A percentile compares a stretch with the other conserved stretches of the same genome.
Evolutionary conservation across 2,113 vertebrate species (phyloP).

Genomic region (Bubo blakistoni): DNA sequence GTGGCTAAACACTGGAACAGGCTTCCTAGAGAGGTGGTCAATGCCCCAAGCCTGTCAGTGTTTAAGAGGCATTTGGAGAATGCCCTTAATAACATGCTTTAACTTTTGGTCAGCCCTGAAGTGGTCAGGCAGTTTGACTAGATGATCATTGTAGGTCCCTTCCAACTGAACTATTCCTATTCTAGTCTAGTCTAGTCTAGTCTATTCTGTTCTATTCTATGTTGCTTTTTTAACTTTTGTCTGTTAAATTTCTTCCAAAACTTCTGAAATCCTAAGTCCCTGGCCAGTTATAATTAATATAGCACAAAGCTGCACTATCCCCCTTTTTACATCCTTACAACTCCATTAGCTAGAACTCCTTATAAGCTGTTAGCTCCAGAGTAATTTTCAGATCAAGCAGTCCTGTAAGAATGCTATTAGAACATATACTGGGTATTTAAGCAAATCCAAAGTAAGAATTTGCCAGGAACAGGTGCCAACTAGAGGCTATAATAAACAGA

Average conservation of each 20-base stretch:
- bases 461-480: neutral
- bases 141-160: neutral
- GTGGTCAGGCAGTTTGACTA: neutral
- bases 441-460: neutral
- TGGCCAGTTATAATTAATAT: neutral
- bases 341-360: neutral
- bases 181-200: neutral
- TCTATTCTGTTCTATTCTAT: neutral
- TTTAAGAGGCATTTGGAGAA: neutral
- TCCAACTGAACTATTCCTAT: neutral
- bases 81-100: neutral
- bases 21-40: fast-evolving
- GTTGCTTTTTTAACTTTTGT: neutral
- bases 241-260: neutral
- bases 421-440: neutral
- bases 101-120: neutral
- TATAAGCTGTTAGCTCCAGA: neutral
- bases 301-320: neutral
- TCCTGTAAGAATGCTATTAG: neutral
- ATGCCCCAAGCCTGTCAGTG: too few relatives aligned
- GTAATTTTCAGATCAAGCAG: neutral
- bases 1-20: neutral
- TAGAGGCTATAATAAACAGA: neutral
- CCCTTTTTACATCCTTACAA: neutral
- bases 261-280: neutral